These are phyloP conservation scores for Sebastes nivosus DNA, from an alignment of 2,797 vertebrate genomes.

Conservation along the genomic window DNA sequence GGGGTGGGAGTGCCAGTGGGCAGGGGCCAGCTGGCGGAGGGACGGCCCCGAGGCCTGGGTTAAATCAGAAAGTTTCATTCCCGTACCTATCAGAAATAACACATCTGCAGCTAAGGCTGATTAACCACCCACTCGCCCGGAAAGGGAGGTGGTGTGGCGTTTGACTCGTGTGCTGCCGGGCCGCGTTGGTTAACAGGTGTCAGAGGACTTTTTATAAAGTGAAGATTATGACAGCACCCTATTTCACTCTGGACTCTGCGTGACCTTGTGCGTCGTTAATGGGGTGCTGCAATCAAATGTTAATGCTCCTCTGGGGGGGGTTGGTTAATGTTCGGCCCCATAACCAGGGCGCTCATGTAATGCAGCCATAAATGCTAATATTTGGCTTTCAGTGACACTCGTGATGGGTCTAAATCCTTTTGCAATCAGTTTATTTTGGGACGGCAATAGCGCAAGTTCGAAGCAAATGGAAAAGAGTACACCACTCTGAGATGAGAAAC, in stretches of 20 bases:
- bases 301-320: conserved; percentile 38
- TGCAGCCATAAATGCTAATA: conserved; percentile 31
- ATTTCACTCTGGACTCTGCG: conserved; percentile 24
- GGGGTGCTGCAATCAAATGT: conserved; percentile 40
- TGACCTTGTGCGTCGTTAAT: conserved; percentile 53
- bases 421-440: conserved; percentile 31
- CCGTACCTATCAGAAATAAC: conserved; percentile 34
- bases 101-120: conserved; percentile 51
- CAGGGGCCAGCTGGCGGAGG: conserved; percentile 49
- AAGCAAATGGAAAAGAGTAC: neutral
- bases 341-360: conserved; percentile 31
- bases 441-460: conserved; percentile 3
- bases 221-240: conserved; percentile 14
- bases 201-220: conserved; percentile 31
- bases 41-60: conserved; percentile 25
- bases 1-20: conserved; percentile 8
- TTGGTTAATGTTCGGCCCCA: conserved; percentile 25
- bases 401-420: conserved; percentile 33
- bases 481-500: neutral
- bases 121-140: conserved; percentile 34
- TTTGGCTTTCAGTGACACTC: conserved; percentile 36
- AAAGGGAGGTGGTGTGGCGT: neutral
- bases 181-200: conserved; percentile 45
- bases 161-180: neutral
- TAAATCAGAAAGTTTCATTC: conserved; percentile 36